These are phyloP conservation scores for Metaphire vulgaris DNA, from an alignment of 1,140 invertebrate genomes.

Conservation along the genomic window DNA sequence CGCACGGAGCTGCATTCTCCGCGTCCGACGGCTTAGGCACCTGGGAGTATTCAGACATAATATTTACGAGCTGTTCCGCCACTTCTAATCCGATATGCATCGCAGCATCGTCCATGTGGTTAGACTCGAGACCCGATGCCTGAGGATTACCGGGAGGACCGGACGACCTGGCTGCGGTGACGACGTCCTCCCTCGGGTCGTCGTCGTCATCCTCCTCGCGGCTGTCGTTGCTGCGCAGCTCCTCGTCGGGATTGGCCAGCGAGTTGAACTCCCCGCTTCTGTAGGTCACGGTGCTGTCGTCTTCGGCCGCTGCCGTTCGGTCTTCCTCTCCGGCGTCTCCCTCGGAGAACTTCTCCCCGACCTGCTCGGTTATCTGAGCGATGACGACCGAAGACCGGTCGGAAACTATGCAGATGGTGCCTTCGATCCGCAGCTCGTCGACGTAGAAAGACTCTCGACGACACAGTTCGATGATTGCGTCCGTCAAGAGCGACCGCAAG, in stretches of 20 bases:
- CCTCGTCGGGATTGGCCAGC: not conserved
- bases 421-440: slow-evolving; percentile 28
- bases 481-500: slow-evolving; percentile 6
- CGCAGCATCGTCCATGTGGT: not conserved
- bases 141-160: not conserved
- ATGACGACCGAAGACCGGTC: slow-evolving; percentile 27
- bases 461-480: slow-evolving; percentile 29
- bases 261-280: not conserved
- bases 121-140: not conserved
- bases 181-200: not conserved
- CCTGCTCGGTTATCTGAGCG: slow-evolving; percentile 28
- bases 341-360: slow-evolving; percentile 21
- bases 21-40: not conserved
- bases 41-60: not conserved
- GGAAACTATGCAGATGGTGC: slow-evolving; percentile 29
- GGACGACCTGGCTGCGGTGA: too few species aligned
- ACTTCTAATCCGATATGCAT: not conserved
- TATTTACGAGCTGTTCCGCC: not conserved
- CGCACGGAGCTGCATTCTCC: not conserved
- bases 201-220: not conserved
- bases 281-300: slow-evolving; percentile 13
- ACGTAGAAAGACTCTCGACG: slow-evolving; percentile 28
- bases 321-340: not conserved
- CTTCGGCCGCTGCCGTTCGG: not conserved
- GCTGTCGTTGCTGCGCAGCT: not conserved